A percentile compares a stretch with the other conserved stretches of the same genome.
Conservation (phyloP, 2,113 vertebrate species). For the Platysteira castanea region DNA sequence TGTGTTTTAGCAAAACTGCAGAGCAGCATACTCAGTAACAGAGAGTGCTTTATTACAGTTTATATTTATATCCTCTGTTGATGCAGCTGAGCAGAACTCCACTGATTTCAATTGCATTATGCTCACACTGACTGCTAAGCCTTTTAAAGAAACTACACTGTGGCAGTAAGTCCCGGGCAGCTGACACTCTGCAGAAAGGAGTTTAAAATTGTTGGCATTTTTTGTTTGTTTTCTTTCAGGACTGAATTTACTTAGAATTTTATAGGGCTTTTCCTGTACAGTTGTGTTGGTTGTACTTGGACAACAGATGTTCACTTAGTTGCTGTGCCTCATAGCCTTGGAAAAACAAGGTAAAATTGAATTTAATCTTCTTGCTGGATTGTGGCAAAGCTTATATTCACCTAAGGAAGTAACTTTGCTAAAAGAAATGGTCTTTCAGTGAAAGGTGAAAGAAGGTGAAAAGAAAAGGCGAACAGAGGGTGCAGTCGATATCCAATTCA, state of each 20-base stretch:
- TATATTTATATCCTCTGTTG: background rate
- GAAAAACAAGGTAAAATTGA: background rate
- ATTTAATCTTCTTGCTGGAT: background rate
- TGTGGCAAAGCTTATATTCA: background rate
- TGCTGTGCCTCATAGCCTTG: background rate
- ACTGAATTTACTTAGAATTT: background rate
- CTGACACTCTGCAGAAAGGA: background rate
- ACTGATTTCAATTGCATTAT: background rate
- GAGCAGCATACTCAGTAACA: background rate
- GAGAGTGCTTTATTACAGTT: background rate
- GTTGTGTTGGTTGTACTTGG: background rate
- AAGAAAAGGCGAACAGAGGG: background rate
- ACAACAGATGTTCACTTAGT: background rate
- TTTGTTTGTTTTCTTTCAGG: background rate
- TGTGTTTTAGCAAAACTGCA: background rate
- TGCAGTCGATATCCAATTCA: background rate
- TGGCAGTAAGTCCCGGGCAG: background rate
- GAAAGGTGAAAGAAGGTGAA: background rate
- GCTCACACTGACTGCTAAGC: background rate
- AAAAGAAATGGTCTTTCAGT: background rate
- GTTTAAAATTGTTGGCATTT: background rate
- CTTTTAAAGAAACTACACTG: background rate
- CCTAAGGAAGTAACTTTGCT: background rate
- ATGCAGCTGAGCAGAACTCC: background rate
- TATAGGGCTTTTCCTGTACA: background rate